phyloP scores from a whole-genome alignment of 2,113 vertebrate species.

The Lates calcarifer region DNA sequence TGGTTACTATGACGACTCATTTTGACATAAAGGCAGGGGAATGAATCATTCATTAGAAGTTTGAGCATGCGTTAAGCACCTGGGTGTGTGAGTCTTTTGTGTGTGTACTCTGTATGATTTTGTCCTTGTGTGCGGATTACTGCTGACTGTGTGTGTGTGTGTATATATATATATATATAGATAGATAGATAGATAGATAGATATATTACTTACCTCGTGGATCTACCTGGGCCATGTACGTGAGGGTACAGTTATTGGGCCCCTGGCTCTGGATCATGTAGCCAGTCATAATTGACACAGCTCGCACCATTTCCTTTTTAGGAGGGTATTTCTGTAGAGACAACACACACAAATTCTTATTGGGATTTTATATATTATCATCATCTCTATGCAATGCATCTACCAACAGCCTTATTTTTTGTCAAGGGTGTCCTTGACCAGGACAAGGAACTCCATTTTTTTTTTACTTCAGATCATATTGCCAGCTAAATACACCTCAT shows the following conservation, averaged over 20 bases:
- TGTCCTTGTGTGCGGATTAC: conserved; percentile 6
- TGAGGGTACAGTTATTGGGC: conserved; percentile 88
- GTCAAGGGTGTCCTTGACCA: conserved; percentile 5
- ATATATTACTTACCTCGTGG: conserved; percentile 89
- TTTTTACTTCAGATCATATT: background rate
- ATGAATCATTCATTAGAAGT: conserved; percentile 69
- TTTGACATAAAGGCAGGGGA: conserved; percentile 62
- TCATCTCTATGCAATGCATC: background rate
- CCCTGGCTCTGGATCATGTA: conserved; percentile 93
- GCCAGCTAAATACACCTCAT: background rate
- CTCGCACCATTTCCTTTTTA: conserved; percentile 93
- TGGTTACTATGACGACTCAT: conserved; percentile 68
- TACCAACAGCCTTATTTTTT: background rate
- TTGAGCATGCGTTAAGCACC: conserved; percentile 40
- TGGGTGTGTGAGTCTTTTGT: conserved; percentile 7
- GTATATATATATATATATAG: conserved; percentile 18
- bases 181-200: too few species aligned
- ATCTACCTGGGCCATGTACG: conserved; percentile 96
- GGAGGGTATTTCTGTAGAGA: conserved; percentile 92
- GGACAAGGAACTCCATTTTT: background rate
- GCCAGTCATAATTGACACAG: conserved; percentile 95
- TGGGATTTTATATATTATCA: background rate
- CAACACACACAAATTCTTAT: conserved; percentile 21
- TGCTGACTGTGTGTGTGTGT: conserved; percentile 1
- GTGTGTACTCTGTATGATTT: background rate